Percentiles rank a stretch among this genome's conserved stretches.
phyloP scores from a whole-genome alignment of 2,888 invertebrate genomes.

The Gibbula magus region DNA sequence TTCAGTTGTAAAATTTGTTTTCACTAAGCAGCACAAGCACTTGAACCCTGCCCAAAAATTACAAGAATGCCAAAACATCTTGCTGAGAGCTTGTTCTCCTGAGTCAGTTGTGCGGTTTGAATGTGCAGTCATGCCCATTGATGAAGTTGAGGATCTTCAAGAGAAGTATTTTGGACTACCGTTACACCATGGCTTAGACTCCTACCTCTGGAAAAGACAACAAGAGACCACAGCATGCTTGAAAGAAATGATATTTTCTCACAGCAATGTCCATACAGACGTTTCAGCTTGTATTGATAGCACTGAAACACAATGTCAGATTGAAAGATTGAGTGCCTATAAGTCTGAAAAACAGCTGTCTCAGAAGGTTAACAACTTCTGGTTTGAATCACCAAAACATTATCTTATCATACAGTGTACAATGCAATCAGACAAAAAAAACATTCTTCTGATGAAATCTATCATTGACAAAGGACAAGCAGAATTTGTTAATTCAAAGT shows the following conservation, averaged over 20 bases:
- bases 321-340: constrained; percentile 49
- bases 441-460: constrained; percentile 35
- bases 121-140: background rate
- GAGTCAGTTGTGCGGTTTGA: constrained; percentile 43
- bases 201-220: constrained; percentile 20
- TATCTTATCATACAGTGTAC: constrained; percentile 48
- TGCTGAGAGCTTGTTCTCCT: constrained; percentile 45
- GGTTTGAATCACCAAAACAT: constrained; percentile 32
- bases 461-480: background rate
- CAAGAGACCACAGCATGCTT: background rate
- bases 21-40: constrained; percentile 14
- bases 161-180: constrained; percentile 43
- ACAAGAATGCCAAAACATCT: constrained; percentile 21
- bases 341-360: constrained; percentile 54
- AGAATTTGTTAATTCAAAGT: background rate
- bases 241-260: constrained; percentile 44
- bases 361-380: constrained; percentile 40
- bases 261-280: constrained; percentile 44
- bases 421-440: constrained; percentile 43
- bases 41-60: background rate
- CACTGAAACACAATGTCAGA: constrained; percentile 23
- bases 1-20: constrained; percentile 38
- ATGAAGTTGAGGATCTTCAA: constrained; percentile 14
- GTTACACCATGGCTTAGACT: constrained; percentile 44
- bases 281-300: constrained; percentile 23